Evolutionary conservation across 1,140 invertebrate genomes (phyloP).

Genomic region (Cylas formicarius): DNA sequence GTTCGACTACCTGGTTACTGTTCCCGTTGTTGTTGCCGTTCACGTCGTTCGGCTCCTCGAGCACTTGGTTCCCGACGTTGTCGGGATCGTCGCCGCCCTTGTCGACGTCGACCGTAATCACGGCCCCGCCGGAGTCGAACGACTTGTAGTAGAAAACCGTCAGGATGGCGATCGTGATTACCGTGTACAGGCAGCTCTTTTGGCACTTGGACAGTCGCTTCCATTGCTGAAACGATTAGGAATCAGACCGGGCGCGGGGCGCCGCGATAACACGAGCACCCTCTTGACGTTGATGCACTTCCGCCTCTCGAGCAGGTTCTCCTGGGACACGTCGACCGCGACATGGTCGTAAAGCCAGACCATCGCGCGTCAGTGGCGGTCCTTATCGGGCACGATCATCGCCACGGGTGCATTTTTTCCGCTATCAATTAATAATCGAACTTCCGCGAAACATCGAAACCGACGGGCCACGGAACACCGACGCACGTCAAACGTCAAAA

Average conservation of each 20-base stretch:
- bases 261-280: conserved; percentile 4
- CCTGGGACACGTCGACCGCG: conserved; percentile 15
- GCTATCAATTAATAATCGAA: too few relatives aligned
- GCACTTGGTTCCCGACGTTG: conserved; percentile 31
- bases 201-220: conserved; percentile 78
- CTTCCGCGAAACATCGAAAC: too few relatives aligned
- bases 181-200: conserved; percentile 61
- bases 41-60: conserved; percentile 34
- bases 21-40: conserved; percentile 26
- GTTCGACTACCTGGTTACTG: conserved; percentile 27
- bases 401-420: too few relatives aligned
- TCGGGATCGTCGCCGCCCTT: conserved; percentile 10
- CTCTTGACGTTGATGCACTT: conserved; percentile 11
- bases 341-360: conserved; percentile 12
- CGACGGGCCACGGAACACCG: too few relatives aligned
- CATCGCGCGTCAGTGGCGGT: too few relatives aligned
- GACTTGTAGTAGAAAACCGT: conserved; percentile 52
- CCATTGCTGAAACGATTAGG: conserved; percentile 58
- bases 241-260: not conserved
- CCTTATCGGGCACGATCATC: too few relatives aligned
- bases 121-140: conserved; percentile 34
- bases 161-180: conserved; percentile 47
- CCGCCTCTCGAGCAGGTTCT: conserved; percentile 7
- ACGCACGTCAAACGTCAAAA: too few relatives aligned
- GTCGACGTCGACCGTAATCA: conserved; percentile 37